Evolutionary conservation across 2,888 invertebrate species (phyloP).

Genomic region (Argyresthia goedartella): DNA sequence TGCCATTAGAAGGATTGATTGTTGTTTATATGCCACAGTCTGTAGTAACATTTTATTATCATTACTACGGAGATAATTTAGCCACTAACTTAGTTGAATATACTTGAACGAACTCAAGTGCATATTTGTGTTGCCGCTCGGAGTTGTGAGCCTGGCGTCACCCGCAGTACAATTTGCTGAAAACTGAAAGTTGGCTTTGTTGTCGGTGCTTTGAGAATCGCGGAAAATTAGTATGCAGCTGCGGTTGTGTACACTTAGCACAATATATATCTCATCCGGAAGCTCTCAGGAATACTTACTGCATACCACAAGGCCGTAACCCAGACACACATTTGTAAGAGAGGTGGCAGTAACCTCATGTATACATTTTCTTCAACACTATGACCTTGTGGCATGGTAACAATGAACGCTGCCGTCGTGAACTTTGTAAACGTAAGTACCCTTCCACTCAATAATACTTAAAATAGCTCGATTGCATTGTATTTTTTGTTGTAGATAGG

Average conservation of each 20-base stretch:
- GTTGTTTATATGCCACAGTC: conserved; percentile 27
- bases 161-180: neutral
- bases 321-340: no score
- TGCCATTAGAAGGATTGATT: conserved; percentile 36
- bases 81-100: conserved; percentile 20
- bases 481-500: no score
- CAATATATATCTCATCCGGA: neutral
- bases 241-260: neutral
- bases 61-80: conserved; percentile 33
- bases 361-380: no score
- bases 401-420: no score
- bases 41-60: conserved; percentile 37
- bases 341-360: no score
- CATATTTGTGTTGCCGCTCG: no score
- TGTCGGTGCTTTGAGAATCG: neutral
- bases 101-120: conserved; percentile 20
- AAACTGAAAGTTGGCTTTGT: neutral
- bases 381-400: no score
- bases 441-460: no score
- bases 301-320: no score
- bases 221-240: neutral
- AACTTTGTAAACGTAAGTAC: no score
- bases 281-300: neutral
- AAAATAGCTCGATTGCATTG: no score
- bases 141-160: no score